Evolutionary conservation across 2,888 invertebrate species (phyloP), one percentile per base, ranked within the genome.

Genomic region (Petrophora chlorosata): DNA sequence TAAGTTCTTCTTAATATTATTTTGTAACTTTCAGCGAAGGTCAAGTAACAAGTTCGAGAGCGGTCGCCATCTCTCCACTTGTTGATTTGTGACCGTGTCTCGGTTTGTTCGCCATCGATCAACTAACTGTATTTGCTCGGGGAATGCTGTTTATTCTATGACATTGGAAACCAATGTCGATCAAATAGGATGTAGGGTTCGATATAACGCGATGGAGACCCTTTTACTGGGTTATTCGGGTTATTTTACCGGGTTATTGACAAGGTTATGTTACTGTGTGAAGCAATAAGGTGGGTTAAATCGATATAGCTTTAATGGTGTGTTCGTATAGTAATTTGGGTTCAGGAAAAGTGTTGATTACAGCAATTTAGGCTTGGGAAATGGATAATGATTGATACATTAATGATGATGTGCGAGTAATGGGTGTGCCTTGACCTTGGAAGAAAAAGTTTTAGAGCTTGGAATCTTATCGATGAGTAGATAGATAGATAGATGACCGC

Each of bases 101-200:
- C 30, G 15, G n/a, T 10, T 22, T 28, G 14, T 26, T 10, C 25
- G 14, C 45, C 23, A 47, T 47, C 39, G 47, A 47, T 47, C 34
- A 35, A 40, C 14, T 29, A 35, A 40, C 14, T 29, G 2, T 47
- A 35, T 40, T 47, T 47, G 40, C 22, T 40, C 22, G 17, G 26
- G 16, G 8, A 36, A 29, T 38, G 17, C 16, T 46, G 40, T 46
- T 34, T 40, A 23, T 35, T 29, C 28, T 40, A 30, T 14, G 46
- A 12, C 22, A 47, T 40, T 40, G 40, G 35, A 39, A 14, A 33
- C 4, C 40, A 16, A 35, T 47, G 39, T 3, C 40, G 23, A 35
- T 47, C 29, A 12, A 35, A 34, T 22, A 23, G 26, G 17, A 10
- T 25, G 25, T 5, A 23, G 17, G 32, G 16, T 3, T 30, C 29